Evolutionary conservation across 2,888 invertebrate species (phyloP).

Genomic region (Drosophila buzzatii): DNA sequence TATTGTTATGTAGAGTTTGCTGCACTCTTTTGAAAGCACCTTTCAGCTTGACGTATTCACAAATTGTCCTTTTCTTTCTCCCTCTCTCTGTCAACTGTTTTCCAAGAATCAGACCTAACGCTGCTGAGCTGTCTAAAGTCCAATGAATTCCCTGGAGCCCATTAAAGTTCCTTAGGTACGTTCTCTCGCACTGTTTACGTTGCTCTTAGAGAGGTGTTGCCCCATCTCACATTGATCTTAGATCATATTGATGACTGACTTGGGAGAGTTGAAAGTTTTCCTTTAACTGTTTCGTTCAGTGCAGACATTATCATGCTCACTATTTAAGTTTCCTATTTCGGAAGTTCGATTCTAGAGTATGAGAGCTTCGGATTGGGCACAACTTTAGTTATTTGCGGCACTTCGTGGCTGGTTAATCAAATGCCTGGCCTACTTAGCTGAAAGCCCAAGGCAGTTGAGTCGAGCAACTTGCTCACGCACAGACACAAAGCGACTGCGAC

Average conservation of each 20-base stretch:
- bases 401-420: slow-evolving; percentile 48
- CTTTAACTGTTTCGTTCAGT: neutral
- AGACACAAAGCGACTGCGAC: slow-evolving; percentile 25
- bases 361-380: neutral
- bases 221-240: neutral
- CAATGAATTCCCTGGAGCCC: neutral
- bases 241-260: neutral
- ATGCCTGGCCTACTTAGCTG: slow-evolving; percentile 54
- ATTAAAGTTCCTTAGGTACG: neutral
- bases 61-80: neutral
- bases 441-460: slow-evolving; percentile 46
- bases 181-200: neutral
- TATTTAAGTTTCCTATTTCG: too few relatives aligned
- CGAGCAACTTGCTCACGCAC: slow-evolving; percentile 21
- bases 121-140: neutral
- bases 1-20: neutral
- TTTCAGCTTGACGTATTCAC: neutral
- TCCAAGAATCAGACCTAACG: neutral
- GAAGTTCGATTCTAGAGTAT: neutral
- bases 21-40: neutral
- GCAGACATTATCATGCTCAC: neutral
- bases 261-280: neutral
- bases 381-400: neutral
- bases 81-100: too few relatives aligned
- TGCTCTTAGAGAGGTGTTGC: neutral